Base-by-base conservation (phyloP, 2,888 invertebrate genomes). In the Diloba caeruleocephala region DNA sequence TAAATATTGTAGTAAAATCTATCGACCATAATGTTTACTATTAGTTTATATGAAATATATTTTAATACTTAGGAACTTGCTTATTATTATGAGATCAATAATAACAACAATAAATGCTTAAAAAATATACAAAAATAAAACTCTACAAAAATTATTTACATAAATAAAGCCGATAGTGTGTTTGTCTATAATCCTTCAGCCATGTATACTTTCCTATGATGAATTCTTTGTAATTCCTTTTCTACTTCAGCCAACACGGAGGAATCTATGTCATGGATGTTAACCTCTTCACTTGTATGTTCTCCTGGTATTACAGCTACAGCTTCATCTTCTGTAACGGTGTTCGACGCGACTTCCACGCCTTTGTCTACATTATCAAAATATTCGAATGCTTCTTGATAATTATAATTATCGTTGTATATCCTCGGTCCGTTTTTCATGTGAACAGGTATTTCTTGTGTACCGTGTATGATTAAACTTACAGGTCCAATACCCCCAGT, bases 391-490 rank as follows among this genome's bases (percentile, higher is more conserved):
- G 73, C 62, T 19, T 80, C 73, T 52, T 79, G 65, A 36, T 80
- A 76, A 41, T 78, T 94, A 74, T 94, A 94, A 43, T 94, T 84
- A 32, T 92, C 80, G 55, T 94, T 90, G 78, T 95, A 95, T 57
- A 87, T 82, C 72, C 94, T 89, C 0, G 91, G 90, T 1, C 95
- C 95, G 39, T 90, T 81, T 64, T 78, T 87, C 92, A 96, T 95
- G 74, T 97, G 95, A 2, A 79, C 77, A 0, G 97, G 97, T 68
- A 92, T 90, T 42, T 94, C 87, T 52, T 84, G 89, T 0, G 97
- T 97, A 1, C 97, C 97, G 74, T 97, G 96, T n/a, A 97, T 81
- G 26, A 95, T 89, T 31, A 97, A 81, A n/a, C 85, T 89, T 0
- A 95, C 87, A 23, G 92, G 82, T 3, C 94, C 94, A n/a, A 97